Evolutionary conservation across 2,888 invertebrate species (phyloP).

Genomic region (Suillia variegata): DNA sequence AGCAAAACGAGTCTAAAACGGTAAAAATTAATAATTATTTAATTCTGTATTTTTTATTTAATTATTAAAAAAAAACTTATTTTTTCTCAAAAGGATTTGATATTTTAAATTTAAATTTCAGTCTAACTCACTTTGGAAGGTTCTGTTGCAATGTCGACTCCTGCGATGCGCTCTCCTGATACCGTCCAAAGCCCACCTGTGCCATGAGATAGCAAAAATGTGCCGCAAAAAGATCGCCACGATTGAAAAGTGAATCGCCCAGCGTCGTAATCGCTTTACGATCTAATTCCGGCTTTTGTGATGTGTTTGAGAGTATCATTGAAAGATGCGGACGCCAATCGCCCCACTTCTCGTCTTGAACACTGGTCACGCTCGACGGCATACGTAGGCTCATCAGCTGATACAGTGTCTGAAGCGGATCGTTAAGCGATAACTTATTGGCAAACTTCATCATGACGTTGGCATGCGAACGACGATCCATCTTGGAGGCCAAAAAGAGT

Average conservation of each 20-base stretch:
- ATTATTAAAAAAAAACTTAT: background rate
- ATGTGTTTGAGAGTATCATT: constrained; percentile 88
- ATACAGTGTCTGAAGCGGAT: constrained; percentile 93
- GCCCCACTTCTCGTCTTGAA: constrained; percentile 75
- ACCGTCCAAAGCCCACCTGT: constrained; percentile 59
- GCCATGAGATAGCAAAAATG: constrained; percentile 95
- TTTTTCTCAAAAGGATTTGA: too few species aligned
- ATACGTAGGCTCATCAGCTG: constrained; percentile 84
- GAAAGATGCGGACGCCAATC: constrained; percentile 98
- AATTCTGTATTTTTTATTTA: constrained; percentile 6
- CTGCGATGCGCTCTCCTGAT: constrained; percentile 49
- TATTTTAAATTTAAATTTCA: too few species aligned
- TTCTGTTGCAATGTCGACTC: constrained; percentile 48
- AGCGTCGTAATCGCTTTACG: constrained; percentile 76
- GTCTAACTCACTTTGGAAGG: constrained; percentile 43
- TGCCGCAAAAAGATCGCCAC: constrained; percentile 86
- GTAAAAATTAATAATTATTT: too few species aligned
- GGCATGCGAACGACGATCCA: constrained; percentile 83
- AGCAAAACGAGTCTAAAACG: constrained; percentile 80
- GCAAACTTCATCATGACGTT: constrained; percentile 88
- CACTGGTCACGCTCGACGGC: constrained; percentile 74
- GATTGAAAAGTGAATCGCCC: constrained; percentile 72
- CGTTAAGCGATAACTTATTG: constrained; percentile 78
- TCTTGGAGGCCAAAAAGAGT: constrained; percentile 84
- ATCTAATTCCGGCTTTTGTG: constrained; percentile 77